A percentile compares a stretch with the other conserved stretches of the same genome.
These are phyloP conservation scores for Pogonocherus hispidulus DNA, from an alignment of 2,888 invertebrate species.

Conservation along the genomic window DNA sequence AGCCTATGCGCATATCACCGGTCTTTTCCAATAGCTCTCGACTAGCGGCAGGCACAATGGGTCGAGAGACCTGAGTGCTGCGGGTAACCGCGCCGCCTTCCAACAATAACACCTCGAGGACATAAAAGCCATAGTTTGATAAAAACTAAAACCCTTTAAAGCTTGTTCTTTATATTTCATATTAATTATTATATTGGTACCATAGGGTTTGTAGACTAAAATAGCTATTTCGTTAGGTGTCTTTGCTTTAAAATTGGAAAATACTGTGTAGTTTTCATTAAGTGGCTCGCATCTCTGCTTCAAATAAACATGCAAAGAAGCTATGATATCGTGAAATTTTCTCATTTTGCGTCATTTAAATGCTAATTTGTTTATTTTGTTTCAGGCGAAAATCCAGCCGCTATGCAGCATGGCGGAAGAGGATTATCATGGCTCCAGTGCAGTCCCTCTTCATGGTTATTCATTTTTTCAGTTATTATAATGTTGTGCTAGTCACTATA, in stretches of 20 bases:
- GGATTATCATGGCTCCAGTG: slow-evolving; percentile 68
- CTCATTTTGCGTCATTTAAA: slow-evolving; percentile 23
- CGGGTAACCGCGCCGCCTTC: too few species aligned
- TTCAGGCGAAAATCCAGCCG: slow-evolving; percentile 71
- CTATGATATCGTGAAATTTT: slow-evolving; percentile 9
- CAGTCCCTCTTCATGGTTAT: slow-evolving; percentile 67
- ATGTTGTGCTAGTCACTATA: slow-evolving; percentile 63
- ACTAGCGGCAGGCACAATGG: too few species aligned
- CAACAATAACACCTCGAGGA: too few species aligned
- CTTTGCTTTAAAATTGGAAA: slow-evolving; percentile 2
- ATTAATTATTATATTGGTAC: too few species aligned
- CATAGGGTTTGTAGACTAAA: too few species aligned
- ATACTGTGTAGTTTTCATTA: neutral
- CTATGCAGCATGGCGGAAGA: slow-evolving; percentile 71
- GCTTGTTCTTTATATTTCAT: too few species aligned
- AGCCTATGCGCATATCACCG: too few species aligned
- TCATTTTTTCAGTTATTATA: slow-evolving; percentile 62
- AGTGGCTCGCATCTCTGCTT: slow-evolving; percentile 8
- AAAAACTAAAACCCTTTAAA: too few species aligned
- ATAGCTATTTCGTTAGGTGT: neutral
- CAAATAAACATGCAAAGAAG: slow-evolving; percentile 26
- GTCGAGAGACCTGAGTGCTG: too few species aligned
- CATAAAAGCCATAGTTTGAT: too few species aligned
- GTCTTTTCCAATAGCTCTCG: too few species aligned
- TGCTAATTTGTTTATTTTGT: slow-evolving; percentile 42